phyloP scores from a whole-genome alignment of 2,888 invertebrate species.

The Drosophila monieri region DNA sequence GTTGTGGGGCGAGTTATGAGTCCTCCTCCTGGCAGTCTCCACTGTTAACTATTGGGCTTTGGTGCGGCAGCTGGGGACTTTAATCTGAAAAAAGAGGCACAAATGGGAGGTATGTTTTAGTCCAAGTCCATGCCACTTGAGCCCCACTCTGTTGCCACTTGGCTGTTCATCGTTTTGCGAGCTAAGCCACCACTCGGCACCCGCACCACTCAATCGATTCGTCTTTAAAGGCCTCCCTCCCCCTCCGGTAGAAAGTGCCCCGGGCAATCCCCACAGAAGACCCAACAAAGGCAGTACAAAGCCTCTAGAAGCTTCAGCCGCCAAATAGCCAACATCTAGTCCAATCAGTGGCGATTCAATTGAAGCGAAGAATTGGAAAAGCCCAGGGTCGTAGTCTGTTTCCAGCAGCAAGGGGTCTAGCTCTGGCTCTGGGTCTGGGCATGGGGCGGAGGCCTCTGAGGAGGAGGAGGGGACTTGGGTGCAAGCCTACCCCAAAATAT shows the following conservation, averaged over 20 bases:
- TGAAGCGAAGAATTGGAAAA: slow-evolving; percentile 1
- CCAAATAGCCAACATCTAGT: slow-evolving; percentile 25
- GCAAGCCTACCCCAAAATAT: slow-evolving; percentile 24
- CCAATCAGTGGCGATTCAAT: slow-evolving; percentile 33
- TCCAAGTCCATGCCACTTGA: not conserved
- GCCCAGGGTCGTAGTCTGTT: slow-evolving; percentile 4
- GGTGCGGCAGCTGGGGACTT: not conserved
- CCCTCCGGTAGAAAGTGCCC: slow-evolving; percentile 16
- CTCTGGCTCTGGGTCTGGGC: too few species aligned
- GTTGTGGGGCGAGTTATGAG: slow-evolving; percentile 10
- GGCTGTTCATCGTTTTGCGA: not conserved
- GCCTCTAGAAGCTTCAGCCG: not conserved
- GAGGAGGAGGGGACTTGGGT: not conserved
- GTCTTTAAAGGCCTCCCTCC: slow-evolving; percentile 9
- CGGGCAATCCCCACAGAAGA: slow-evolving; percentile 1
- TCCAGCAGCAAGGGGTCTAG: not conserved
- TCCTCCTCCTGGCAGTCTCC: slow-evolving; percentile 20
- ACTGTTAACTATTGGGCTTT: slow-evolving; percentile 17
- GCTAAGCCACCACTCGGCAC: not conserved
- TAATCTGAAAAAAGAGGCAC: not conserved
- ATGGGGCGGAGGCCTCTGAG: not conserved
- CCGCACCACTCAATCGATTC: slow-evolving; percentile 23
- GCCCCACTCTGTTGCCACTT: slow-evolving; percentile 5
- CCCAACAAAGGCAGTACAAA: slow-evolving; percentile 8
- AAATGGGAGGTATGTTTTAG: not conserved